These are phyloP conservation scores for Cephus rjabovi DNA, from an alignment of 2,888 invertebrate species.

Conservation along the genomic window DNA sequence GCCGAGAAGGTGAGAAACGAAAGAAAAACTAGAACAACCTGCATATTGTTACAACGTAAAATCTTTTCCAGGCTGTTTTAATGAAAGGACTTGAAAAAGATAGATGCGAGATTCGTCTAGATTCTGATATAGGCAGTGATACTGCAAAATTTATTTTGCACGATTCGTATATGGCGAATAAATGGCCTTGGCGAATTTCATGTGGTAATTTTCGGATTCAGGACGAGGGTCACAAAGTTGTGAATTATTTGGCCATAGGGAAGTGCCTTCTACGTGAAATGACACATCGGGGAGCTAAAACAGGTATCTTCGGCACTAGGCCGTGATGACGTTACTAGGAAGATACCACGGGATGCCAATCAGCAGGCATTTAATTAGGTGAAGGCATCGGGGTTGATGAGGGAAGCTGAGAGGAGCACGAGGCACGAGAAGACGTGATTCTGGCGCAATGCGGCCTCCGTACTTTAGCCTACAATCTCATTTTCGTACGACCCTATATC, in stretches of 20 bases:
- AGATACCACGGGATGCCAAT: conserved; percentile 25
- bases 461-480: neutral
- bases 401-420: conserved; percentile 30
- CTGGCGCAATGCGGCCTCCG: conserved; percentile 21
- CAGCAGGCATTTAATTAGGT: conserved; percentile 48
- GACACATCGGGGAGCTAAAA: neutral
- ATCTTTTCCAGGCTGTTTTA: neutral
- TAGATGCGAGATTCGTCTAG: neutral
- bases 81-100: neutral
- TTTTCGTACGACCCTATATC: neutral
- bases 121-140: neutral
- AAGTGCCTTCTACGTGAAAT: neutral
- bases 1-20: neutral
- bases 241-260: neutral
- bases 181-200: neutral
- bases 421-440: conserved; percentile 12
- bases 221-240: neutral
- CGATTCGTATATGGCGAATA: neutral
- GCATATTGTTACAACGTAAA: neutral
- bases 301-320: neutral
- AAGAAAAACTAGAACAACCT: neutral
- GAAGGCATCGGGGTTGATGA: conserved; percentile 24
- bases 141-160: neutral
- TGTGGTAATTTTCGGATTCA: neutral
- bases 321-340: neutral